Evolutionary conservation across 2,113 vertebrate species (phyloP), one percentile per base, ranked within the genome.

Genomic region (Cryptoleucopteryx plumbea): DNA sequence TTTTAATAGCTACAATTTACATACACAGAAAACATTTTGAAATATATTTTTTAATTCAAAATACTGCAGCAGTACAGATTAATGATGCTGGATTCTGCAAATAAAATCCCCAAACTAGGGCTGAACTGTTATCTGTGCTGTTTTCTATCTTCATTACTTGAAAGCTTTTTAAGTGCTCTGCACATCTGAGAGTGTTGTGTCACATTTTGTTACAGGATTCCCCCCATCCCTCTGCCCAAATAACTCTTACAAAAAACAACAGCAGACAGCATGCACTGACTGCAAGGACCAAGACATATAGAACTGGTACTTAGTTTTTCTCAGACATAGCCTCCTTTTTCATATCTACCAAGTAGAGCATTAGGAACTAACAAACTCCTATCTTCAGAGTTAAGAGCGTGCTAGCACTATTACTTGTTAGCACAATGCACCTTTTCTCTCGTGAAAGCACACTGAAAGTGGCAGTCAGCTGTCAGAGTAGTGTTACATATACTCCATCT

Each of bases 401-500:
- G 29, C 19, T n/a, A n/a, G 19, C 43, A 19, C 38, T 32, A 7
- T 9, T 16, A 19, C 43, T 34, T 19, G 4, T 25, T 15, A 22
- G 56, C 36, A 43, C 43, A 32, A 16, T 1, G 10, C 32, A 7
- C 26, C 9, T 55, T 18, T 16, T 20, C 67, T 47, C 66, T 36
- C 16, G 7, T 1, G 8, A 42, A 50, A 48, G 26, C 25, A 17
- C 9, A 1, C 20, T 10, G 50, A 17, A n/a, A 56, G 36, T 2
- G 18, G 23, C 55, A 40, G 31, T 29, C 42, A 63, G 58, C 31
- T 56, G 19, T 23, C 50, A 32, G 16, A n/a, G n/a, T 12, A 71
- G 52, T 22, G 16, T 55, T 22, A 42, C 16, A 15, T 4, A 68
- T 3, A 26, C 32, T 18, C 27, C 34, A 47, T 15, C 65, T 59